Percentiles rank a stretch among this genome's conserved stretches.
Evolutionary conservation across 2,888 invertebrate species (phyloP).

Genomic region (Heliconius erato): DNA sequence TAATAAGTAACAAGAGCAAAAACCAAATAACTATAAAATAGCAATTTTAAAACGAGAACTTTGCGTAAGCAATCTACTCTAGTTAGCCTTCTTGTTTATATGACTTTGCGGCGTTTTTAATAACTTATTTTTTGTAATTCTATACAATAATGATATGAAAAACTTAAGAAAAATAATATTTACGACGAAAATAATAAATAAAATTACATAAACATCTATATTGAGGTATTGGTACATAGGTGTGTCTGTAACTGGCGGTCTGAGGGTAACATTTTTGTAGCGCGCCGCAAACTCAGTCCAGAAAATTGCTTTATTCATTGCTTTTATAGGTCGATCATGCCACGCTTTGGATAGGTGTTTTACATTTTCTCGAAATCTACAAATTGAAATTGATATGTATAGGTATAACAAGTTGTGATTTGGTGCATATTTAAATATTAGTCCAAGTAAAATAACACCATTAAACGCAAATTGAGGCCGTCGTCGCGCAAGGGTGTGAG

Average conservation of each 20-base stretch:
- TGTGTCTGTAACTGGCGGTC: constrained; percentile 65
- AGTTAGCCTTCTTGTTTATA: constrained; percentile 13
- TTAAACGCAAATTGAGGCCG: too few species aligned
- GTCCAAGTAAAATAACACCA: too few species aligned
- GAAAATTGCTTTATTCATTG: constrained; percentile 84
- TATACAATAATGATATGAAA: background rate
- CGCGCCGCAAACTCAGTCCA: constrained; percentile 86
- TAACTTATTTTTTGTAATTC: background rate
- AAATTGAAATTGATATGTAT: constrained; percentile 7
- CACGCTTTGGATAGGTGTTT: constrained; percentile 78
- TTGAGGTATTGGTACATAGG: constrained; percentile 75
- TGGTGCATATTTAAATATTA: too few species aligned
- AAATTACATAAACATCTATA: constrained; percentile 59
- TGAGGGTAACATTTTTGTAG: constrained; percentile 73
- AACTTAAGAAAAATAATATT: constrained; percentile 10
- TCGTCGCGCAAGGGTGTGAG: too few species aligned
- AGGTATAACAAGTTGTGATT: too few species aligned
- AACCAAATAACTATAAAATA: too few species aligned
- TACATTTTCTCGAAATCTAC: constrained; percentile 68
- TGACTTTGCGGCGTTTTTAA: background rate
- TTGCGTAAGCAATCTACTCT: background rate
- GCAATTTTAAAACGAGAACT: background rate
- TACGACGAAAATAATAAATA: constrained; percentile 14
- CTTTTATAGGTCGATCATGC: constrained; percentile 80
- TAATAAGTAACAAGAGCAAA: too few species aligned